These are phyloP conservation scores for Danio jaintianensis DNA, from an alignment of 2,797 vertebrate genomes.

Conservation along the genomic window DNA sequence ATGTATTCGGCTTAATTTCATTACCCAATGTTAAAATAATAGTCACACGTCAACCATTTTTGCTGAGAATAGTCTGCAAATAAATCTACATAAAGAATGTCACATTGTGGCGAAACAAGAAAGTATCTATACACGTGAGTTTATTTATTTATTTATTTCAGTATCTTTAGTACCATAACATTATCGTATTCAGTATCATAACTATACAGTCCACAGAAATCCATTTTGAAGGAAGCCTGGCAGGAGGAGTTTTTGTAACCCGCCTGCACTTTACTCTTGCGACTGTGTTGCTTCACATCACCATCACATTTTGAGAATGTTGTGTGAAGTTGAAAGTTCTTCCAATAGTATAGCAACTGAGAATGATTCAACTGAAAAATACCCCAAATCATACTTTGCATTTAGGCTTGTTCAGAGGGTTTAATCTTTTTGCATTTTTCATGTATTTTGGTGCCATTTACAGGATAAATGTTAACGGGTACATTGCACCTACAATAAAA, in stretches of 20 bases:
- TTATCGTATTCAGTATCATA: too few relatives aligned
- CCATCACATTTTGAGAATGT: not conserved
- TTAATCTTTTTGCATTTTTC: not conserved
- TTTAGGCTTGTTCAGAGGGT: not conserved
- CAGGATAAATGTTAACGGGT: too few relatives aligned
- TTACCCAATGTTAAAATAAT: too few relatives aligned
- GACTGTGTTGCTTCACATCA: not conserved
- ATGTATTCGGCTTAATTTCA: not conserved
- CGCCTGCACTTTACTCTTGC: not conserved
- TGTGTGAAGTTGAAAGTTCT: conserved; percentile 3
- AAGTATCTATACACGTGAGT: not conserved
- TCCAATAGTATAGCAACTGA: not conserved
- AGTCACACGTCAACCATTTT: not conserved
- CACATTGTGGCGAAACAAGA: not conserved
- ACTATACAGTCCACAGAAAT: not conserved
- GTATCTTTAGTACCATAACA: too few relatives aligned
- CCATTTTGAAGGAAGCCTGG: not conserved
- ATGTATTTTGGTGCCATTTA: not conserved
- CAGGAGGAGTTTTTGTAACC: not conserved
- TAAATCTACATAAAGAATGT: not conserved
- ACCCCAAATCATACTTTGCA: not conserved
- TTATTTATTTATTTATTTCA: not conserved
- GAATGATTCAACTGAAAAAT: not conserved
- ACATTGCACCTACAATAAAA: too few relatives aligned
- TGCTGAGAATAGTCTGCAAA: not conserved